These are phyloP conservation scores for Zoroaster sp. DNA, from an alignment of 53 echinoderm and acorn worm species.

Conservation along the genomic window DNA sequence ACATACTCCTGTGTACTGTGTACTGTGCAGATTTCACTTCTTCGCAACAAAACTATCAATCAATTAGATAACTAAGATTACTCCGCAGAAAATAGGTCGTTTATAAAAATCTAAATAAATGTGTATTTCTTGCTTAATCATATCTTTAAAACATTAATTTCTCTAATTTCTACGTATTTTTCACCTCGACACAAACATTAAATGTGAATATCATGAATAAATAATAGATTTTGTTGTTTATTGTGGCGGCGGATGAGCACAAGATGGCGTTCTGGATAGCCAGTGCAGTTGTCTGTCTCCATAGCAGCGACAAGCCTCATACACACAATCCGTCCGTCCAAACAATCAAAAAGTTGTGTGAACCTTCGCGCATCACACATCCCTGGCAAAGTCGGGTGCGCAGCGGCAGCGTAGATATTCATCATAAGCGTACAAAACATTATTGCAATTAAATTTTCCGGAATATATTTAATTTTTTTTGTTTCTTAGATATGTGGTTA, in stretches of 20 bases:
- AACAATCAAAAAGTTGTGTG: too few species aligned
- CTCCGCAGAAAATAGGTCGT: constrained; percentile 31
- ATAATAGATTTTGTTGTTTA: background rate
- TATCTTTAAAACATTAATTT: background rate
- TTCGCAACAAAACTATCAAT: background rate
- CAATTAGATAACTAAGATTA: constrained; percentile 20
- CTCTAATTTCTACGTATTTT: background rate
- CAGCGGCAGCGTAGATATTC: too few species aligned
- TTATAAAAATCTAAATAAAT: background rate
- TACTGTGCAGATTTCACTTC: background rate
- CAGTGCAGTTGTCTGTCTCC: constrained; percentile 17
- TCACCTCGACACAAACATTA: background rate
- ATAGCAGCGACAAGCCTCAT: background rate
- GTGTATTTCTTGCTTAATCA: background rate
- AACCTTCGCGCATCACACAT: too few species aligned
- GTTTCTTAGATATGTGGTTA: too few species aligned
- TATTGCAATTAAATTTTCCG: too few species aligned
- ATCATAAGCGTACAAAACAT: too few species aligned
- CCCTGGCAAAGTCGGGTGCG: too few species aligned
- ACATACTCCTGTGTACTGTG: background rate
- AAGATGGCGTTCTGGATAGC: constrained; percentile 2
- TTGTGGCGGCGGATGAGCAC: constrained; percentile 21
- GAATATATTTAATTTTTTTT: too few species aligned
- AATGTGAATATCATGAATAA: background rate
- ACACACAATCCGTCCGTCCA: too few species aligned